phyloP scores from a whole-genome alignment of 2,113 vertebrate genomes.

The Anguilla rostrata region DNA sequence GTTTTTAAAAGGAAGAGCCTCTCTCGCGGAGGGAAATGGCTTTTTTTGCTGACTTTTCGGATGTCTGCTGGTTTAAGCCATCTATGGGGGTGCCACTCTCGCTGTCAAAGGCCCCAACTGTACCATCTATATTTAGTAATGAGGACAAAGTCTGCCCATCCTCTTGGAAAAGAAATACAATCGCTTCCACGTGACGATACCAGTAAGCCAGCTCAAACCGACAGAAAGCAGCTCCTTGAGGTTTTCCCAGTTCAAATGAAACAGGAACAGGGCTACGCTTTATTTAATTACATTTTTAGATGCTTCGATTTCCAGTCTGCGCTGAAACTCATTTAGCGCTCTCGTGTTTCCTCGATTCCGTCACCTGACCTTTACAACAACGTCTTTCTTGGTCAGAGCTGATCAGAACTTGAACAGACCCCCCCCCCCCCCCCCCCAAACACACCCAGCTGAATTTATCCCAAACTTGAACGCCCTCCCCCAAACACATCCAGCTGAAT shows the following conservation, averaged over 20 bases:
- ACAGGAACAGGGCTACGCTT: not conserved
- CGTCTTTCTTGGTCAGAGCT: not conserved
- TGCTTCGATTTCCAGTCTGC: not conserved
- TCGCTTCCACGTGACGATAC: not conserved
- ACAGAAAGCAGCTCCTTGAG: not conserved
- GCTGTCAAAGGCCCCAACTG: not conserved
- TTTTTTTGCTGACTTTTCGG: slow-evolving; percentile 8
- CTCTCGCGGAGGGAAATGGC: not conserved
- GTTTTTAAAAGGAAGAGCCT: not conserved
- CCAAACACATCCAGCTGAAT: not conserved
- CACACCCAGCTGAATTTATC: not conserved
- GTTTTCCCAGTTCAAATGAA: not conserved
- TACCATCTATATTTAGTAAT: slow-evolving; percentile 11
- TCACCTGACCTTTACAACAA: not conserved
- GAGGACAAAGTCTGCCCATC: not conserved
- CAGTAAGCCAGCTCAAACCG: not conserved
- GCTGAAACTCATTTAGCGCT: not conserved
- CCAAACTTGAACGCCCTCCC: no score
- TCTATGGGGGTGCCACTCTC: no score
- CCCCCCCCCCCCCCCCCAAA: not conserved
- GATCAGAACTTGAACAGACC: not conserved
- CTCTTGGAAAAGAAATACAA: not conserved
- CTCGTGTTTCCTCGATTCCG: not conserved
- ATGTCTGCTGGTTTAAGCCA: not conserved
- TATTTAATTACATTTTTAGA: not conserved